phyloP scores from a whole-genome alignment of 92 coral and sea anemone genomes.

The Bergia puertoricense region DNA sequence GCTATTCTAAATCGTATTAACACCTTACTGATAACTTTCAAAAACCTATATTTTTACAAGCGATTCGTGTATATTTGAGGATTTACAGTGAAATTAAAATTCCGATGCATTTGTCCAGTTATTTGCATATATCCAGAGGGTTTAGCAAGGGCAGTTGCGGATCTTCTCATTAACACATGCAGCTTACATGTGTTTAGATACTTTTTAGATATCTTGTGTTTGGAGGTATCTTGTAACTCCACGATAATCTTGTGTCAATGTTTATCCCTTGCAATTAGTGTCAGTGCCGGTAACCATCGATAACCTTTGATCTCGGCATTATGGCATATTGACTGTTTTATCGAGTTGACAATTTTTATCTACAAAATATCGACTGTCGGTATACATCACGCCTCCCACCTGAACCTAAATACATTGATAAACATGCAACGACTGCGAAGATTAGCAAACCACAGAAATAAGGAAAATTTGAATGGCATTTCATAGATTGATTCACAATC shows the following conservation, averaged over 20 bases:
- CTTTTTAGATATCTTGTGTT: too few relatives aligned
- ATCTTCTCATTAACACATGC: too few relatives aligned
- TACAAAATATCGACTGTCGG: not conserved
- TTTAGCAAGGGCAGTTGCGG: too few relatives aligned
- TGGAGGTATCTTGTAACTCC: not conserved
- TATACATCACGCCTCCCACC: not conserved
- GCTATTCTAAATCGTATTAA: too few relatives aligned
- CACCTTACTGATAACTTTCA: too few relatives aligned
- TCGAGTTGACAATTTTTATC: not conserved
- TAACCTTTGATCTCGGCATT: slow-evolving; percentile 16
- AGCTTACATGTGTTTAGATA: too few relatives aligned
- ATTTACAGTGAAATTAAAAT: too few relatives aligned
- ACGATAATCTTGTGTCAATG: not conserved
- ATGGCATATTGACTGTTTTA: not conserved
- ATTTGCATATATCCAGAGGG: too few relatives aligned
- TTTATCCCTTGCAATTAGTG: not conserved
- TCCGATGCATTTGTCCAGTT: too few relatives aligned
- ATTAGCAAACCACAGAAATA: not conserved
- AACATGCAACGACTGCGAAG: not conserved
- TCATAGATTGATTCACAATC: not conserved
- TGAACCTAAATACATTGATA: not conserved
- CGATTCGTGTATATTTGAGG: too few relatives aligned
- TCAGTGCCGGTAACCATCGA: not conserved
- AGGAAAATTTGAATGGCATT: not conserved
- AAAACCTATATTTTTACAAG: too few relatives aligned